Conservation (phyloP, 2,888 invertebrate species). For the Trachelus troglodyta region DNA sequence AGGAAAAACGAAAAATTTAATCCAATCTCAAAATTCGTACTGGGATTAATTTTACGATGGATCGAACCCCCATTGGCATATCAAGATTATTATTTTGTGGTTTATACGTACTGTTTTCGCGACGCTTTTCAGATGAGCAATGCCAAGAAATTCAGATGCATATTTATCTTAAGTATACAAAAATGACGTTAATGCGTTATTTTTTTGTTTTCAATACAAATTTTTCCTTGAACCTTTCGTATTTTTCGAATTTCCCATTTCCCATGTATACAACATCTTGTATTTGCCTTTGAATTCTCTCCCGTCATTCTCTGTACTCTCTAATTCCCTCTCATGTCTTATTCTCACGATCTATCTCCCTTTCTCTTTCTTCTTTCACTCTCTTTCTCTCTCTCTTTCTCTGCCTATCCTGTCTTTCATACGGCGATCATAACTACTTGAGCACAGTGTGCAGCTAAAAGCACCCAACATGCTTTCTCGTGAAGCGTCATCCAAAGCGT, state of each 20-base stretch:
- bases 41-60: neutral
- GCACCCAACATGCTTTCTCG: constrained; percentile 40
- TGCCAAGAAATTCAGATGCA: neutral
- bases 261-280: neutral
- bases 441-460: constrained; percentile 59
- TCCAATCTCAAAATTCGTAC: neutral
- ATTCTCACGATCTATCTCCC: constrained; percentile 9
- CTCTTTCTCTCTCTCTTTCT: constrained; percentile 14
- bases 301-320: neutral
- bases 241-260: neutral
- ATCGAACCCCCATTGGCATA: neutral
- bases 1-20: neutral
- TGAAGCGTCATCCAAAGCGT: constrained; percentile 29
- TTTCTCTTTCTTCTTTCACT: neutral
- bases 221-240: neutral
- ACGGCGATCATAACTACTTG: constrained; percentile 43
- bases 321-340: constrained; percentile 7
- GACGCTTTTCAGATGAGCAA: neutral
- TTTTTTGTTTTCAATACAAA: neutral
- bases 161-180: neutral
- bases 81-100: neutral
- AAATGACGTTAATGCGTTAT: neutral
- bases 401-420: constrained; percentile 30
- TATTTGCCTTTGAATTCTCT: neutral
- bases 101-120: neutral